Percentiles rank a stretch among this genome's conserved stretches.
Conservation (phyloP, 2,113 vertebrate genomes). For the Stegastes partitus region DNA sequence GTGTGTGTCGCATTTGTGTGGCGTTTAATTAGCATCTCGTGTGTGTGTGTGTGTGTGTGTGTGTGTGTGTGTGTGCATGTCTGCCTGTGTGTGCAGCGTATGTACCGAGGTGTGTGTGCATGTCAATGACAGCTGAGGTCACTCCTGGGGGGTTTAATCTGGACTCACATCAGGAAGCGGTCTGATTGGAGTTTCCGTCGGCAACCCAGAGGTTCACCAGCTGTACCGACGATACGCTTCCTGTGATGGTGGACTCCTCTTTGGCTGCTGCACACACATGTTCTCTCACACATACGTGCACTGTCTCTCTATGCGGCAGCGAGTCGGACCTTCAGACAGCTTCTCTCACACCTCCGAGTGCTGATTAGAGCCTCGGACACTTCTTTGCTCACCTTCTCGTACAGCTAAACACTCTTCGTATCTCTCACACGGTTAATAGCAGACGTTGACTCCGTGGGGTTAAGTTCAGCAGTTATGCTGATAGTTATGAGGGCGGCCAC, state of each 20-base stretch:
- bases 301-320: constrained; percentile 10
- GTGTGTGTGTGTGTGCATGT: not conserved
- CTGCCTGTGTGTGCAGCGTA: not conserved
- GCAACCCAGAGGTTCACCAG: constrained; percentile 82
- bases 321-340: constrained; percentile 49
- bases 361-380: constrained; percentile 24
- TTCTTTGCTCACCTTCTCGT: constrained; percentile 36
- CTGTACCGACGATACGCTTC: constrained; percentile 72
- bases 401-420: constrained; percentile 9
- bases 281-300: constrained; percentile 4
- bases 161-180: constrained; percentile 77
- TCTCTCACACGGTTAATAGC: constrained; percentile 34
- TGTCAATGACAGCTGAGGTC: constrained; percentile 81
- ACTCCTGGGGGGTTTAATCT: constrained; percentile 81
- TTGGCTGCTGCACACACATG: not conserved
- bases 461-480: constrained; percentile 29
- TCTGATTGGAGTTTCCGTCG: constrained; percentile 74
- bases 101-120: not conserved
- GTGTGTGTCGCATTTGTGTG: constrained; percentile 20
- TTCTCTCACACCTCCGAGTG: constrained; percentile 39
- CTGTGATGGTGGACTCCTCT: constrained; percentile 46
- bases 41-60: not conserved
- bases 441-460: constrained; percentile 8
- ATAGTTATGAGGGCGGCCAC: constrained; percentile 11
- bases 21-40: constrained; percentile 54